Evolutionary conservation across 1,140 invertebrate species (phyloP).

Genomic region (Saccostrea echinata): DNA sequence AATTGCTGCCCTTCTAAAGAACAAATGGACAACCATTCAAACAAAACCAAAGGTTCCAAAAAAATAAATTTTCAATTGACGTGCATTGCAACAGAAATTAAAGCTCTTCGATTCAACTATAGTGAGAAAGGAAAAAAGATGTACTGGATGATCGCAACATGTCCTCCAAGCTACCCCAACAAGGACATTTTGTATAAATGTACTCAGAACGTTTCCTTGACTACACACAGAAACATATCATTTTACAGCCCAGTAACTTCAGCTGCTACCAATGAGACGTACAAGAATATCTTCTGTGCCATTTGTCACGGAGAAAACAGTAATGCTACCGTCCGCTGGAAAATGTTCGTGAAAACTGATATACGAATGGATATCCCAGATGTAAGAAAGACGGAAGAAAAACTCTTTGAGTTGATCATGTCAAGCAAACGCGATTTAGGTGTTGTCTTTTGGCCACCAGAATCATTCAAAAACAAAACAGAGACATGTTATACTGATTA

Average conservation of each 20-base stretch:
- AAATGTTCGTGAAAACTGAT: neutral
- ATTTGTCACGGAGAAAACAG: neutral
- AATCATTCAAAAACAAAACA: neutral
- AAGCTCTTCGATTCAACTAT: neutral
- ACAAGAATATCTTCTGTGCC: neutral
- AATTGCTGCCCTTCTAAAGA: neutral
- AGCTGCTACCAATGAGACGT: neutral
- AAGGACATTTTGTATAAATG: neutral
- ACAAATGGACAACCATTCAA: neutral
- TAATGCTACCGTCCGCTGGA: neutral
- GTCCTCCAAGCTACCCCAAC: neutral
- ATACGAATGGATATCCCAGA: neutral
- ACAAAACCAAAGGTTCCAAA: neutral
- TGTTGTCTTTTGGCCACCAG: neutral
- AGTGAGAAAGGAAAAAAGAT: neutral
- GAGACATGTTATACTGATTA: neutral
- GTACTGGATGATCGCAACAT: neutral
- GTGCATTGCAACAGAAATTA: neutral
- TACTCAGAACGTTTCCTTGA: neutral
- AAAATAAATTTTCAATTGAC: neutral
- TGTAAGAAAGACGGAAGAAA: neutral
- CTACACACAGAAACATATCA: neutral
- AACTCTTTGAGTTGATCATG: neutral
- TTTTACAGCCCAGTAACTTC: neutral
- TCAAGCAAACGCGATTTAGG: neutral